These are phyloP conservation scores for Rhinoptilus africanus DNA, from an alignment of 2,113 vertebrate species.

Conservation along the genomic window DNA sequence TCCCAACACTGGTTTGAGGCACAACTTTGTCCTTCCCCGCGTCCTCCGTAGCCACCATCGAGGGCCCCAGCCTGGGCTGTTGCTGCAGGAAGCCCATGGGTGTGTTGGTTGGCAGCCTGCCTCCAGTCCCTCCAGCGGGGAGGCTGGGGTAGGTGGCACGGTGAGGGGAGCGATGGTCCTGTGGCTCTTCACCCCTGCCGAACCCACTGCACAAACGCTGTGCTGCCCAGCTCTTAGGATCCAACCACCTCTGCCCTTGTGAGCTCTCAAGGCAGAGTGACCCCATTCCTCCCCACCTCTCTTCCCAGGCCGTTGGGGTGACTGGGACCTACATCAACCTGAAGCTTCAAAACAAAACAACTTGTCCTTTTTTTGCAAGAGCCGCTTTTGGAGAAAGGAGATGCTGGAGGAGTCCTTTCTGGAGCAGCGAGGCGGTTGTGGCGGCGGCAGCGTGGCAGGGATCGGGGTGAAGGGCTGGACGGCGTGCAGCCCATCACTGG, in stretches of 20 bases:
- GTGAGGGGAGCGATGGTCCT: accelerated
- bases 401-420: neutral
- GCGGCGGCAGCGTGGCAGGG: neutral
- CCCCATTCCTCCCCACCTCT: neutral
- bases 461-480: accelerated
- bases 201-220: neutral
- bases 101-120: neutral
- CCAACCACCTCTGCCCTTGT: neutral
- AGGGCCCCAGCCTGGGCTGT: neutral
- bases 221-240: neutral
- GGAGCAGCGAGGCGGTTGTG: neutral
- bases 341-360: neutral
- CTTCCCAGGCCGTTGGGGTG: neutral
- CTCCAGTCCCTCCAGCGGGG: neutral
- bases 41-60: accelerated
- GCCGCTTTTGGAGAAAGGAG: neutral
- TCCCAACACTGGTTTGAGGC: neutral
- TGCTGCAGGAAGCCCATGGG: neutral
- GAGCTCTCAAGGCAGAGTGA: neutral
- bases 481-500: neutral
- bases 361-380: neutral
- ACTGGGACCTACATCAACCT: neutral
- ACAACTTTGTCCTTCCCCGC: neutral
- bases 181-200: neutral
- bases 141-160: accelerated